Evolutionary conservation across 2,888 invertebrate genomes (phyloP).

Genomic region (Tricholauxania praeusta): DNA sequence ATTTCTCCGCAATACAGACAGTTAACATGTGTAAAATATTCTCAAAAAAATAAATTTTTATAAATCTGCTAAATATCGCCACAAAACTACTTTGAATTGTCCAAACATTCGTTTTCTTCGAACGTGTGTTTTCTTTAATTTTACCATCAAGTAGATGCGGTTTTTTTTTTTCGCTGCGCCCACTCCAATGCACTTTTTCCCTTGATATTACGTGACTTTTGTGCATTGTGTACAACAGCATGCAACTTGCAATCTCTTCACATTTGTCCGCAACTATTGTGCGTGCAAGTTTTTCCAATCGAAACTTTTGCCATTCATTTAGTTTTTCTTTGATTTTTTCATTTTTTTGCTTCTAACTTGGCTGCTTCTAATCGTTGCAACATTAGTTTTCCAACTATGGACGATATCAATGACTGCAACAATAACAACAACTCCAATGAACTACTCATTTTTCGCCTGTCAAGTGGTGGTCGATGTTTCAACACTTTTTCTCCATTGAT

Average conservation of each 20-base stretch:
- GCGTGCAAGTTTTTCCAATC: slow-evolving; percentile 2
- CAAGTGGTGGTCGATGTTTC: not conserved
- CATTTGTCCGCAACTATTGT: not conserved
- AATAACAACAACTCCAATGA: slow-evolving; percentile 1
- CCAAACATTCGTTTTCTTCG: no score
- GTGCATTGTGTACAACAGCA: not conserved
- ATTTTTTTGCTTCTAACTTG: not conserved
- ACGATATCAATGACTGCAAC: not conserved
- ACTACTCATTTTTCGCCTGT: not conserved
- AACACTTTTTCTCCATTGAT: slow-evolving; percentile 13
- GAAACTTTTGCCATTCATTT: slow-evolving; percentile 10
- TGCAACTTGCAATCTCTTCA: slow-evolving; percentile 16
- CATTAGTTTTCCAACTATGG: slow-evolving; percentile 3
- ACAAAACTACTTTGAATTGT: no score
- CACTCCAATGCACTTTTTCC: no score
- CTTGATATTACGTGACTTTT: not conserved
- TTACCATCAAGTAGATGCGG: no score
- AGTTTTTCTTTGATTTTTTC: slow-evolving; percentile 9
- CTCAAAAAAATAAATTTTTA: no score
- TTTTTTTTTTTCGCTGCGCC: no score
- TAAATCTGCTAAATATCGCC: no score
- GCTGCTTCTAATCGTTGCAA: slow-evolving; percentile 10
- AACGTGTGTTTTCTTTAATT: not conserved
- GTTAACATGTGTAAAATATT: no score
- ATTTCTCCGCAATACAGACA: no score